Base-by-base conservation (phyloP, 2,113 vertebrate species). In the Pterophyllum scalare region DNA sequence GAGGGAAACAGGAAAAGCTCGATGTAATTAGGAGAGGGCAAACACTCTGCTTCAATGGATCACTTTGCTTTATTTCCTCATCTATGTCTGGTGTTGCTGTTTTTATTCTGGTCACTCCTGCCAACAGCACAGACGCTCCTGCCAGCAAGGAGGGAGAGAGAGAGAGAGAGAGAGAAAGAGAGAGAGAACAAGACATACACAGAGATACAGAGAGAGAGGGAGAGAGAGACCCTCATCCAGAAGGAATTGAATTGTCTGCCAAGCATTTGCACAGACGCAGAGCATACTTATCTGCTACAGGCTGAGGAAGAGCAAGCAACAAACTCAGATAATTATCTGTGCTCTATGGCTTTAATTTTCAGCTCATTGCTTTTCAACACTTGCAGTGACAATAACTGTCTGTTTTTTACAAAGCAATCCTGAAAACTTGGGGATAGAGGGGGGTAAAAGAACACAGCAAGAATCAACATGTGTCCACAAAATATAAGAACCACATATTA, bases 71-170 rank as follows among this genome's bases (percentile, higher is more conserved):
- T 87, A 92, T 92, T 92, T 89, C 89, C 90, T 87, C 91, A 89
- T 90, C 94, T 87, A 87, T 90, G 93, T 96, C 94, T 96, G 94
- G 93, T 96, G 95, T 93, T 95, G 93, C 95, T 96, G 96, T 96
- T 96, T 96, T 96, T 96, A 96, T 97, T 97, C 95, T 95, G 94
- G 95, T 95, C 94, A 93, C 91, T 94, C 93, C 93, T 96, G 96
- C 95, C 96, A 96, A 94, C 93, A 96, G 90, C 74, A 83, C 88
- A 91, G 88, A 91, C 62, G 64, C 91, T 84, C 80, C 88, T 95
- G 96, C 95, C 94, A 95, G 89, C 86, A 82, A 80, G 75, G 88
- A 93, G 87, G 86, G 82, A 84, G 88, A 88, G 93, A 77, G 14
- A 88, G 74, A 83, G 33, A 60, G 46, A 81, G 7, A 80, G 64